phyloP scores from a whole-genome alignment of 2,888 invertebrate species.

The Hipparchia semele region DNA sequence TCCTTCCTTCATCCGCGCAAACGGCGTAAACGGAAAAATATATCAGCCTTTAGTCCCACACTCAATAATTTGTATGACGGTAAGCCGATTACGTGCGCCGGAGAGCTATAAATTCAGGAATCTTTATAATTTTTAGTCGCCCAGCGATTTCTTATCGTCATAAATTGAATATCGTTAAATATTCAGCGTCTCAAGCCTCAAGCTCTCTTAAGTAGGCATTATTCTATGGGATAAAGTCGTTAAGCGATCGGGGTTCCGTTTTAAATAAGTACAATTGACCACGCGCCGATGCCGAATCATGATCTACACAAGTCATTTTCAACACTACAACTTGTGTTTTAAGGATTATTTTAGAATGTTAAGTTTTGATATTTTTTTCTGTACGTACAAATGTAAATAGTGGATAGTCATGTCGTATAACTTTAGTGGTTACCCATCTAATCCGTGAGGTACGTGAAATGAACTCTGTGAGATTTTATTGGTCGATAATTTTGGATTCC shows the following conservation, averaged over 20 bases:
- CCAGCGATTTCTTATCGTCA: conserved; percentile 70
- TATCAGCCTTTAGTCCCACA: conserved; percentile 80
- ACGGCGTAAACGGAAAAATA: conserved; percentile 67
- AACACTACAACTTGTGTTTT: conserved; percentile 5
- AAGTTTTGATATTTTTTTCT: conserved; percentile 17
- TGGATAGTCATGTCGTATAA: conserved; percentile 65
- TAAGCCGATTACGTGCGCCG: conserved; percentile 72
- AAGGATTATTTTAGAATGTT: conserved; percentile 6
- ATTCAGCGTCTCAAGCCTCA: conserved; percentile 52
- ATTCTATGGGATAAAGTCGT: conserved; percentile 72
- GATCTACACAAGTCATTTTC: conserved; percentile 6
- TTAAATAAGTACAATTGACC: conserved; percentile 41
- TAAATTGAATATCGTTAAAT: conserved; percentile 81
- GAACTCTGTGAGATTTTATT: conserved; percentile 49
- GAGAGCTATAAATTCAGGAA: conserved; percentile 77
- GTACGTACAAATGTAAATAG: conserved; percentile 41
- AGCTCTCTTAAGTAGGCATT: conserved; percentile 69
- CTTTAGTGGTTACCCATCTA: conserved; percentile 64
- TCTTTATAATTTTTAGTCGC: conserved; percentile 80
- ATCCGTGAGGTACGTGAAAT: conserved; percentile 58
- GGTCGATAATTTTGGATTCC: conserved; percentile 49
- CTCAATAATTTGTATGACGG: conserved; percentile 77
- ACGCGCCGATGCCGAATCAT: conserved; percentile 21
- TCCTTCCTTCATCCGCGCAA: conserved; percentile 42
- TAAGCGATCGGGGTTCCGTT: conserved; percentile 53